Conservation (phyloP, 2,888 invertebrate species). For the Aelia acuminata region DNA sequence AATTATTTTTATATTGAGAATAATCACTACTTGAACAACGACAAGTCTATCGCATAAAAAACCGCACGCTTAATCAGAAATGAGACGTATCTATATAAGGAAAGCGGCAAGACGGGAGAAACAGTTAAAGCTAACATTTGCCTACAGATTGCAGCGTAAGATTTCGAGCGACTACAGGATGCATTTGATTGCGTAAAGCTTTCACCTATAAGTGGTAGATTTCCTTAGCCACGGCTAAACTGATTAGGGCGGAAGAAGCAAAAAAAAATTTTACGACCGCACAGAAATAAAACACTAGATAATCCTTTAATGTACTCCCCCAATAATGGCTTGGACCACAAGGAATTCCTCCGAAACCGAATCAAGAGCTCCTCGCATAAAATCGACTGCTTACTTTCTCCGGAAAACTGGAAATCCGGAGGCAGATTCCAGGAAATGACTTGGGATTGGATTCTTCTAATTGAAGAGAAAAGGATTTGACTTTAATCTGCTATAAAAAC, state of each 20-base stretch:
- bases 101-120: conserved; percentile 23
- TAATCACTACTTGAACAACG: background rate
- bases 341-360: background rate
- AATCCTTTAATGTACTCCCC: conserved; percentile 39
- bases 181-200: conserved; percentile 47
- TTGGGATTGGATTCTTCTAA: background rate
- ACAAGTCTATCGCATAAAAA: background rate
- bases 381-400: conserved; percentile 31
- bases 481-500: no score
- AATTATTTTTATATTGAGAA: background rate
- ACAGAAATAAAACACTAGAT: conserved; percentile 35
- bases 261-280: conserved; percentile 18
- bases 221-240: background rate
- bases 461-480: background rate
- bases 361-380: background rate
- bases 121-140: conserved; percentile 48
- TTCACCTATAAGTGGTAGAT: conserved; percentile 49
- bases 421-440: background rate
- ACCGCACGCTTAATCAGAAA: conserved; percentile 1
- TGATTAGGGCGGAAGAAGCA: conserved; percentile 2
- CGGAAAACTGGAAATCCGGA: conserved; percentile 39
- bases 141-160: conserved; percentile 36
- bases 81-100: conserved; percentile 9
- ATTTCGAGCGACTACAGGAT: background rate
- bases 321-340: background rate